Evolutionary conservation across 2,113 vertebrate species (phyloP).

Genomic region (Pelmatolapia mariae): DNA sequence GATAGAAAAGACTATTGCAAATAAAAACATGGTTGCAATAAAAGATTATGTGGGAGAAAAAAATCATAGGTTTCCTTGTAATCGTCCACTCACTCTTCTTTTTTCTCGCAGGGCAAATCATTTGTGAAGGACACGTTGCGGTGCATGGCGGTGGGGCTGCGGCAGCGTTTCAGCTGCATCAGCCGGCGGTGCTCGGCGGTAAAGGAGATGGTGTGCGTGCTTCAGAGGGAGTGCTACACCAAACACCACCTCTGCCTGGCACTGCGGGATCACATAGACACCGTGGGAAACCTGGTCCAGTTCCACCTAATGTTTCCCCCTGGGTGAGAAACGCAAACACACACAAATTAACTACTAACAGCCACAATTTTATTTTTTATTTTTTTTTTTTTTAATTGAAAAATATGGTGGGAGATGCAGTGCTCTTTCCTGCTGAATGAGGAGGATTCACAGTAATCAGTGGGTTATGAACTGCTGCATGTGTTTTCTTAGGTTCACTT

Average conservation of each 20-base stretch:
- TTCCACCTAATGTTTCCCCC: constrained; percentile 91
- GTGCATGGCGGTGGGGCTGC: constrained; percentile 89
- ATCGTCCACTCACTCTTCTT: neutral
- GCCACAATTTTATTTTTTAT: neutral
- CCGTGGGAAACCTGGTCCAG: constrained; percentile 91
- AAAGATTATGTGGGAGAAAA: fast-evolving
- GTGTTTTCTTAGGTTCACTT: neutral
- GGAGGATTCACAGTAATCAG: neutral
- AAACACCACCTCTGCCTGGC: constrained; percentile 88
- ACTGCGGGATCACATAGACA: constrained; percentile 82
- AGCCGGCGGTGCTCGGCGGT: constrained; percentile 91
- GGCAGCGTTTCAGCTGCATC: constrained; percentile 91
- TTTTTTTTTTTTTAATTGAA: too few relatives aligned
- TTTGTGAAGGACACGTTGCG: constrained; percentile 92
- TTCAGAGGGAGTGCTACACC: constrained; percentile 92
- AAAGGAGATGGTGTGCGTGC: constrained; percentile 87
- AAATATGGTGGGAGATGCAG: neutral
- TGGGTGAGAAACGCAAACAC: constrained; percentile 74
- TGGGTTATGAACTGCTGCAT: neutral
- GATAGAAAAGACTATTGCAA: neutral
- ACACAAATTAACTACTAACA: neutral
- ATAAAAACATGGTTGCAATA: neutral
- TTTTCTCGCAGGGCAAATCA: constrained; percentile 83
- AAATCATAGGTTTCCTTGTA: neutral
- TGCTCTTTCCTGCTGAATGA: neutral